Evolutionary conservation across 2,888 invertebrate genomes (phyloP).

Genomic region (Steromphala cineraria): DNA sequence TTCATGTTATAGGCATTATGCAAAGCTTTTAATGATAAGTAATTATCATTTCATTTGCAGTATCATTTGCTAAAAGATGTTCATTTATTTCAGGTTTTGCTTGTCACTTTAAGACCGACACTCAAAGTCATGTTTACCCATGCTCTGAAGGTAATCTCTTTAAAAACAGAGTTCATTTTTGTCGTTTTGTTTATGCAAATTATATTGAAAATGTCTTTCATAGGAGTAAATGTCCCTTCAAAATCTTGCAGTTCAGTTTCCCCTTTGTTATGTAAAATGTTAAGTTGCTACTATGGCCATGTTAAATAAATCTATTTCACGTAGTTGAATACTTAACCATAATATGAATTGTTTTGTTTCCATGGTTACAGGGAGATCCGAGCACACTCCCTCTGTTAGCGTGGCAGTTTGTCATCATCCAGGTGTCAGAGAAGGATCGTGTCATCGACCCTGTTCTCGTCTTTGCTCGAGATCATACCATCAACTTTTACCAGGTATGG

Average conservation of each 20-base stretch:
- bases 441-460: conserved; percentile 90
- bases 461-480: conserved; percentile 87
- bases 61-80: too few relatives aligned
- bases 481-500: conserved; percentile 87
- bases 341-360: not conserved
- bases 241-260: too few relatives aligned
- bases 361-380: conserved; percentile 75
- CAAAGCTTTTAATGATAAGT: too few relatives aligned
- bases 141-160: conserved; percentile 79
- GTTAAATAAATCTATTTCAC: too few relatives aligned
- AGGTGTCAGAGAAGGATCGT: conserved; percentile 77
- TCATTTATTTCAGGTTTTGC: conserved; percentile 79
- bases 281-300: too few relatives aligned
- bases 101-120: conserved; percentile 86
- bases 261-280: not conserved
- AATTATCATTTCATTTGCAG: too few relatives aligned
- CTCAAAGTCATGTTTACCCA: conserved; percentile 87
- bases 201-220: not conserved
- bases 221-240: too few relatives aligned
- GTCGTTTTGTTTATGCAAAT: not conserved
- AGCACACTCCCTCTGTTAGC: conserved; percentile 91
- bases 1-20: too few relatives aligned
- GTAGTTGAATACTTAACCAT: not conserved
- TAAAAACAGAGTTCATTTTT: too few relatives aligned
- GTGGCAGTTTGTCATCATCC: conserved; percentile 93